Conservation (phyloP, 1,140 invertebrate species). For the Cydia amplana region DNA sequence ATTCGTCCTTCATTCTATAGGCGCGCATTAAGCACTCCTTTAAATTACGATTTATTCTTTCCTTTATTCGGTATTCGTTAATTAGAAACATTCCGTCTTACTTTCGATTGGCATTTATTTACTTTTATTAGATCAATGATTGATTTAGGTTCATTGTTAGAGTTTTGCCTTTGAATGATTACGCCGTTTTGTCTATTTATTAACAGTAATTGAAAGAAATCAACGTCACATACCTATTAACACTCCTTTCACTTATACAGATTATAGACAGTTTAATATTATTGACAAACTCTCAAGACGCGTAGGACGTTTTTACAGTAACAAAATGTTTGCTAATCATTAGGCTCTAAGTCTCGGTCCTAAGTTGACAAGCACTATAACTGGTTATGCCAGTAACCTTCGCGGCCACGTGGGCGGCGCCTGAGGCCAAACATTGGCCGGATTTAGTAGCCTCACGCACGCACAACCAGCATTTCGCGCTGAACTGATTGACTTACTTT, state of each 20-base stretch:
- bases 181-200: no score
- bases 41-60: no score
- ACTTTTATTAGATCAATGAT: no score
- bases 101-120: no score
- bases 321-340: constrained; percentile 8
- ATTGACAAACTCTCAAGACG: not conserved
- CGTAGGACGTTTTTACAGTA: constrained; percentile 26
- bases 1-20: not conserved
- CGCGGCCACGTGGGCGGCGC: constrained; percentile 31
- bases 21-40: not conserved
- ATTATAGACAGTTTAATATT: not conserved
- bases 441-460: constrained; percentile 19
- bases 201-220: no score
- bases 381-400: constrained; percentile 32
- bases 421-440: constrained; percentile 21
- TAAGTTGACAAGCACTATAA: constrained; percentile 20
- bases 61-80: no score
- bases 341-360: constrained; percentile 22
- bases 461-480: not conserved
- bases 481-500: not conserved
- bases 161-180: no score
- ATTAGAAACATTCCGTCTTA: no score
- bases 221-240: not conserved
- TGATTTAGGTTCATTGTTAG: no score
- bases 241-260: constrained; percentile 11